Evolutionary conservation across 2,888 invertebrate genomes (phyloP).

Genomic region (Limnephilus lunatus): DNA sequence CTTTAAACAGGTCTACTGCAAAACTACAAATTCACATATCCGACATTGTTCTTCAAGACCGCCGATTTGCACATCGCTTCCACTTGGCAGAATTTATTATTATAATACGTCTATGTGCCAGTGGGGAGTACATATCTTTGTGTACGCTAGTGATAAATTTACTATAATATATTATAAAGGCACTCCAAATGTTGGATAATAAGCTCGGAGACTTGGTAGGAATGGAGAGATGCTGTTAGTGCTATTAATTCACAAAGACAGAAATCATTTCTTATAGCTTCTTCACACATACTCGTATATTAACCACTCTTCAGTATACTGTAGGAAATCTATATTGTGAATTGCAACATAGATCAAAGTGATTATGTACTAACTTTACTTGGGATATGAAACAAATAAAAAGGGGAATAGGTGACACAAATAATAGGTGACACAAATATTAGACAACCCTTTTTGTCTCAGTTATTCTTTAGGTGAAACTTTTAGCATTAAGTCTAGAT

Average conservation of each 20-base stretch:
- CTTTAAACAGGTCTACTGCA: too few species aligned
- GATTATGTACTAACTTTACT: background rate
- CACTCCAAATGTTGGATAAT: conserved; percentile 31
- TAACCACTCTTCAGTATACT: background rate
- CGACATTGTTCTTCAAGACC: too few species aligned
- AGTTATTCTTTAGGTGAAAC: background rate
- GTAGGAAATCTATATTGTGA: background rate
- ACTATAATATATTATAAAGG: conserved; percentile 22
- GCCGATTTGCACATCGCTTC: background rate
- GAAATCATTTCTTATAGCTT: background rate
- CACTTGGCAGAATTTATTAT: conserved; percentile 27
- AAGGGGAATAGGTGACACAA: background rate
- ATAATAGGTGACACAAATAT: background rate
- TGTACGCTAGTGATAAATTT: conserved; percentile 19
- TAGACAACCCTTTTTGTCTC: background rate
- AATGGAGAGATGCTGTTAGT: conserved; percentile 20
- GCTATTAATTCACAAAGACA: background rate
- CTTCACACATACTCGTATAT: background rate
- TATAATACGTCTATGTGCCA: background rate
- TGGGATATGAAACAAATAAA: background rate
- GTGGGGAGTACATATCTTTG: background rate
- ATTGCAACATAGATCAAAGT: background rate
- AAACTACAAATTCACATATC: too few species aligned
- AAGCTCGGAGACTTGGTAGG: conserved; percentile 31
- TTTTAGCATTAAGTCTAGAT: background rate